Percentiles rank a stretch among this genome's conserved stretches.
Evolutionary conservation across 2,797 vertebrate species (phyloP).

Genomic region (Semotilus atromaculatus): DNA sequence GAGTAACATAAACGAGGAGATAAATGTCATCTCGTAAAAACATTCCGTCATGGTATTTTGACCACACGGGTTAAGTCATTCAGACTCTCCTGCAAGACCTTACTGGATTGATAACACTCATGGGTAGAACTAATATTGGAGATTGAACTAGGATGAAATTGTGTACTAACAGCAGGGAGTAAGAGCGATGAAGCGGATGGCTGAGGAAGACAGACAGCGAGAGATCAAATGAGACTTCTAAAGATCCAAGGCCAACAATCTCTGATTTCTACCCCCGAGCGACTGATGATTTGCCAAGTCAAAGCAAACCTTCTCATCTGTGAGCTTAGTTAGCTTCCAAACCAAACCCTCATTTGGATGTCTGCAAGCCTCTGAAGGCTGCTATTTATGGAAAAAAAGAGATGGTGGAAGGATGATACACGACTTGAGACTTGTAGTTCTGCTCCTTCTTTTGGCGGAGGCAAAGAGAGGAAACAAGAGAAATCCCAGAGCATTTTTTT

Average conservation of each 20-base stretch:
- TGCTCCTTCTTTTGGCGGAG: slow-evolving; percentile 28
- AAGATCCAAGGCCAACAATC: slow-evolving; percentile 58
- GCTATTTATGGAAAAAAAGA: slow-evolving; percentile 26
- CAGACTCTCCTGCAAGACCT: background rate
- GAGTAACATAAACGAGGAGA: slow-evolving; percentile 13
- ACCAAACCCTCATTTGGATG: slow-evolving; percentile 51
- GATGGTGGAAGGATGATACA: slow-evolving; percentile 37
- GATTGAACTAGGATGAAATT: slow-evolving; percentile 8
- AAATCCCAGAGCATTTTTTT: slow-evolving; percentile 14
- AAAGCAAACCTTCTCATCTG: slow-evolving; percentile 61
- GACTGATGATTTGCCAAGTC: slow-evolving; percentile 62
- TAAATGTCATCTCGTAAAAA: slow-evolving; percentile 4
- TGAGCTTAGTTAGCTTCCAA: slow-evolving; percentile 53
- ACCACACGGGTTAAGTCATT: background rate
- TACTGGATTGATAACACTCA: background rate
- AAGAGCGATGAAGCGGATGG: slow-evolving; percentile 42
- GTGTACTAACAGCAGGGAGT: slow-evolving; percentile 43
- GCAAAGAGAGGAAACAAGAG: slow-evolving; percentile 22
- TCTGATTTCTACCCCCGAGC: slow-evolving; percentile 58
- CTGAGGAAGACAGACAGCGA: slow-evolving; percentile 54
- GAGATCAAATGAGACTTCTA: slow-evolving; percentile 63
- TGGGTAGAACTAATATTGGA: background rate
- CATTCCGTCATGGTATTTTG: background rate
- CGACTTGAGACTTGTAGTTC: slow-evolving; percentile 30
- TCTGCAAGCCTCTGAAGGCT: slow-evolving; percentile 44